These are phyloP conservation scores for Antigone vipio DNA, from an alignment of 2,113 vertebrate species.

Conservation along the genomic window DNA sequence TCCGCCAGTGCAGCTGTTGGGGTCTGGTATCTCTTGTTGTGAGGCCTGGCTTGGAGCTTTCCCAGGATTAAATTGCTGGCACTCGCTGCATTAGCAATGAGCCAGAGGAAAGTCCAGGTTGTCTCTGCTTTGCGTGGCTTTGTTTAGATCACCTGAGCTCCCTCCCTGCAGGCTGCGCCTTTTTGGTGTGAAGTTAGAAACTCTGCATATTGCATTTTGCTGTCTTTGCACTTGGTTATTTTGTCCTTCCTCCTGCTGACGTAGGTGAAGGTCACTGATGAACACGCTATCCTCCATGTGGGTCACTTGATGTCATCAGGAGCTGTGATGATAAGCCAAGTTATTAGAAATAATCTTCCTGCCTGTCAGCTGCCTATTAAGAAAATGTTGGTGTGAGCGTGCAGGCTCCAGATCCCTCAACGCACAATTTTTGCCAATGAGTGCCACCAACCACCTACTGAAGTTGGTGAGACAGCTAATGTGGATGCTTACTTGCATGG, in stretches of 20 bases:
- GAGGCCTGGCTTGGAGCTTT: not conserved
- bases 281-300: not conserved
- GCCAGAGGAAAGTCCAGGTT: not conserved
- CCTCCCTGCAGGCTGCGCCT: not conserved
- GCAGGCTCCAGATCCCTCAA: not conserved
- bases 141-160: slow-evolving; percentile 16
- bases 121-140: not conserved
- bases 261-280: not conserved
- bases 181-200: not conserved
- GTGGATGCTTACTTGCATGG: not conserved
- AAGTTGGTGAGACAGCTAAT: not conserved
- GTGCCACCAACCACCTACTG: not conserved
- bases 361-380: not conserved
- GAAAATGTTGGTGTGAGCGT: not conserved
- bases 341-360: not conserved
- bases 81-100: not conserved
- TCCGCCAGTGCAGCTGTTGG: slow-evolving; percentile 15
- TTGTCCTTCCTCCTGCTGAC: not conserved
- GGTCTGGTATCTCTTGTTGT: not conserved
- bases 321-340: not conserved
- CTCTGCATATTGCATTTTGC: not conserved
- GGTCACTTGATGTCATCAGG: not conserved
- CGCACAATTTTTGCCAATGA: not conserved
- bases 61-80: slow-evolving; percentile 21
- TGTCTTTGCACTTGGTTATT: not conserved